Conservation (phyloP, 2,888 invertebrate species). For the Clistopyga incitator region DNA sequence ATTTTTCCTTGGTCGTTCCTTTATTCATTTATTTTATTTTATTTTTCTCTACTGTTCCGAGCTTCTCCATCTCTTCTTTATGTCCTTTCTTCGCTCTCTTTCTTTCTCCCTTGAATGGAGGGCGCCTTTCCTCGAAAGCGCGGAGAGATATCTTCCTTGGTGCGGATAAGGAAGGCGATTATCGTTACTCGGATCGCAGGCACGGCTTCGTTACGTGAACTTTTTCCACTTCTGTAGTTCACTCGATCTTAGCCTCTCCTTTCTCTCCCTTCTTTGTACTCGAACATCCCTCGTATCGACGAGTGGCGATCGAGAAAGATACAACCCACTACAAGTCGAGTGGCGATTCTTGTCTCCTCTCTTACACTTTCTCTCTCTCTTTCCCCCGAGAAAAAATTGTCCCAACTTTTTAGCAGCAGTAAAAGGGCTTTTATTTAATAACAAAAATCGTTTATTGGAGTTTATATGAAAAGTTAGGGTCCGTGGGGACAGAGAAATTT, state of each 20-base stretch:
- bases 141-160: conserved; percentile 18
- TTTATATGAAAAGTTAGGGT: background rate
- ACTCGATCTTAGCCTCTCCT: conserved; percentile 28
- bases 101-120: background rate
- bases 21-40: background rate
- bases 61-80: background rate
- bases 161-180: conserved; percentile 51
- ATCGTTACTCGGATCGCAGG: conserved; percentile 37
- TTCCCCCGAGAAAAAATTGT: background rate
- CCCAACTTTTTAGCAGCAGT: background rate
- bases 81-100: background rate
- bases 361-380: background rate
- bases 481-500: too few species aligned
- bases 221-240: conserved; percentile 34
- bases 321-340: conserved; percentile 24
- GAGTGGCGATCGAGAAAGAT: conserved; percentile 28
- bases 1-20: background rate
- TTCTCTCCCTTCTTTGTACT: conserved; percentile 1
- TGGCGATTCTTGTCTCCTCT: conserved; percentile 1
- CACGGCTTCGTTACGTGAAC: conserved; percentile 33
- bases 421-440: background rate
- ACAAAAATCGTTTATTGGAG: background rate
- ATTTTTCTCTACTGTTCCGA: background rate
- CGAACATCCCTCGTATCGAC: conserved; percentile 12
- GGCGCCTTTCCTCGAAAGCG: conserved; percentile 3